Evolutionary conservation across 2,888 invertebrate species (phyloP), one percentile per base, ranked within the genome.

Genomic region (Camptogramma bilineatum): DNA sequence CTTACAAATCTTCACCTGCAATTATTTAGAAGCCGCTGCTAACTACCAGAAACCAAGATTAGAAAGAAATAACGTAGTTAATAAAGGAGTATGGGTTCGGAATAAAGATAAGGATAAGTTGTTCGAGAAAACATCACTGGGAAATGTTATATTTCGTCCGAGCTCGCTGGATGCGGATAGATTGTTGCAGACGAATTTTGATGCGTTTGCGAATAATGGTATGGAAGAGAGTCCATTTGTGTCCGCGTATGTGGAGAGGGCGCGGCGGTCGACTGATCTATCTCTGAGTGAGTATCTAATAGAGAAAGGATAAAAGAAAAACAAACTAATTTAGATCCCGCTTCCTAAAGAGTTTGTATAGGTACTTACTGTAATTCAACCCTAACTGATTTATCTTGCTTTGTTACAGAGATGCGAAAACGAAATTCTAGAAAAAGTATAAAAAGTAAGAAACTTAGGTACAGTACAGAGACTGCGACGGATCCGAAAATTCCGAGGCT

Each of bases 81-180:
- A 89, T 51, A 90, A 88, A 71, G 86, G 88, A 0, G 70, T 89
- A 0, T 91, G 91, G 91, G 64, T 84, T 0, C 75, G 78, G 0
- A 79, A 72, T 62, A 77, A 76, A 1, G 48, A 21, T 0, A 46
- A n/a, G 1, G 54, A 47, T 0, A 62, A 58, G 17, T 13, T 73
- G 0, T 69, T 65, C 0, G 80, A 79, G 0, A 82, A 76, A 10
- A 57, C 70, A 0, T 75, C 62, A 0, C 18, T 68, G 0, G 84
- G 84, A 48, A 55, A 64, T 31, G 48, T 58, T 46, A 52, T 91
- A 24, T 91, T 91, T 57, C 73, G 83, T 18, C 71, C 83, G 0
- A 84, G 80, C 47, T 86, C 88, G 0, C 18, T 85, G n/a, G 89
- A 91, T 60, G 79, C 73, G 0, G 89, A 88, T 10, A 82, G 80